Base-by-base conservation (phyloP, 2,113 vertebrate genomes). In the Oreochromis spilurus region DNA sequence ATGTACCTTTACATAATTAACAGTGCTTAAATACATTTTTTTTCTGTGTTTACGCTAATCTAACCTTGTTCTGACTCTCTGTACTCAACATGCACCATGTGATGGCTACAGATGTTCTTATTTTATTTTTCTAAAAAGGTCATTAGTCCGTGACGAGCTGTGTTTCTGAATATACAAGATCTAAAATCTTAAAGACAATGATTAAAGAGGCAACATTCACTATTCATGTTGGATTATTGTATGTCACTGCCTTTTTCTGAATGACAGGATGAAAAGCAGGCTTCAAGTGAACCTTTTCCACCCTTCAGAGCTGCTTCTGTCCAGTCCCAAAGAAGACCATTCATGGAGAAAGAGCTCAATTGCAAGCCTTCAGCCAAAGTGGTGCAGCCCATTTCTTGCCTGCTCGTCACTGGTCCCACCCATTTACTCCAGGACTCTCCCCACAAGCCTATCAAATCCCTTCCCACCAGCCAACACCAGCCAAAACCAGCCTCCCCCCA, bases 211-310 rank as follows among this genome's bases (percentile, higher is more conserved):
- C 14, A 7, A 48, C 8, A 7, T 36, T n/a, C 29, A 62, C 7
- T n/a, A 19, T 67, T 52, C 0, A 81, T 50, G 6, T 55, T 31
- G 7, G 26, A 21, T 54, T 82, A 12, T 24, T 79, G 7, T 24
- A 13, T 77, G 6, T 45, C 45, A 50, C 26, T 77, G 43, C 26
- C 9, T 11, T 57, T 16, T 14, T 52, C 60, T 81, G 13, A 10
- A 26, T 26, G 5, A 54, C 96, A 99, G 98, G 97, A 97, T 14
- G 97, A 98, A 4, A 81, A 96, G 53, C 96, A 93, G 54, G 86
- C 96, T 34, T 84, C 95, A 60, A 38, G 89, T 0, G 96, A 97
- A 5, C 97, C 96, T 80, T 96, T 96, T 1, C 95, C 97, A 2
- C 87, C 93, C 77, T 95, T 96, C 93, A 96, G 96, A 85, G 95